Conservation (phyloP, 2,113 vertebrate genomes). For the Oceanodroma tethys region DNA sequence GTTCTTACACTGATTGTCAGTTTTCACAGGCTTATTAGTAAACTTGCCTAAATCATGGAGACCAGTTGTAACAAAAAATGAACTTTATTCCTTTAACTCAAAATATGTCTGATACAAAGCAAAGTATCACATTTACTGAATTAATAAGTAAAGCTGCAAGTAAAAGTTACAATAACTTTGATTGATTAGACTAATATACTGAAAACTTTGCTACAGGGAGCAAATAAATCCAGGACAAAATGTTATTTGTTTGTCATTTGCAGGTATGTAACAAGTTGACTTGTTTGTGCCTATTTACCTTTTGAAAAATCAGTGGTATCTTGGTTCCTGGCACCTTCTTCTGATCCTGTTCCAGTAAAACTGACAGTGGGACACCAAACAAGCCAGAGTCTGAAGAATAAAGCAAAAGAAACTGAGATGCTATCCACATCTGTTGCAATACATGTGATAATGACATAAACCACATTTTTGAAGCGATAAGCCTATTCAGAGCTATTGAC, state of each 20-base stretch:
- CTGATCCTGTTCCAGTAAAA: constrained; percentile 93
- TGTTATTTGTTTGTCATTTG: neutral
- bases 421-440: neutral
- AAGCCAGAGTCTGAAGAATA: constrained; percentile 84
- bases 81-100: neutral
- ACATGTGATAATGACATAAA: neutral
- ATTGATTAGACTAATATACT: neutral
- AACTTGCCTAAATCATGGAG: neutral
- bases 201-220: neutral
- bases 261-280: neutral
- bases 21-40: neutral
- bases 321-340: constrained; percentile 80
- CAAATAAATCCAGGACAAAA: neutral
- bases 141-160: constrained; percentile 23
- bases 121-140: constrained; percentile 9
- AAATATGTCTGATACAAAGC: neutral
- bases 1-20: neutral
- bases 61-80: neutral
- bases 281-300: constrained; percentile 70
- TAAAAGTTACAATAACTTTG: constrained; percentile 37
- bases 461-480: neutral
- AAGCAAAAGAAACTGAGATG: constrained; percentile 3
- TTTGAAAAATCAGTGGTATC: constrained; percentile 90
- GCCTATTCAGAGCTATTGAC: neutral
- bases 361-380: constrained; percentile 85